Evolutionary conservation across 2,888 invertebrate genomes (phyloP), one percentile per base, ranked within the genome.

Genomic region (Autographa pulchrina): DNA sequence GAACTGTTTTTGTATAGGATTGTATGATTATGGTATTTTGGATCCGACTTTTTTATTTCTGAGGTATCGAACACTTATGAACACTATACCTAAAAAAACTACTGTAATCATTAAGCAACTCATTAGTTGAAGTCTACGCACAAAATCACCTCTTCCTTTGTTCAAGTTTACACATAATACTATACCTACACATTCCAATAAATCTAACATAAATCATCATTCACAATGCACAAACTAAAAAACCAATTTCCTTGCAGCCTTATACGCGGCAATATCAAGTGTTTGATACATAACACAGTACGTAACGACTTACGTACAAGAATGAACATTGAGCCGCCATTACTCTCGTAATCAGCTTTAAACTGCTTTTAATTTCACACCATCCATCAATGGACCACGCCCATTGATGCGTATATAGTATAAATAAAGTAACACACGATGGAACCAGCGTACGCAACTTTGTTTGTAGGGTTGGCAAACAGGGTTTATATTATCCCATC

Each of bases 281-380:
- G 61, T 70, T 77, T 80, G 76, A 76, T 75, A 48, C 58, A 66
- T 64, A 75, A 59, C 43, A 52, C 63, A 66, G 61, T 66, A 81
- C 62, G 78, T 81, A 78, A 77, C 62, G 58, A 58, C 72, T 81
- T 81, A 77, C 62, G 52, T 64, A 77, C 41, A 65, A 68, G 54
- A 68, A 7, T 9, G 58, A 62, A 64, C 35, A 59, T 61, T 43
- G 77, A 66, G 62, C 31, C 18, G 54, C 54, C 48, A 54, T n/a
- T 52, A 77, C 64, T 69, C 56, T 73, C 60, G 70, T 77, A 82
- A 83, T 77, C 70, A 70, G 71, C 64, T 70, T 72, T 85, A 74
- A 85, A 83, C 78, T 73, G 76, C 74, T 83, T 83, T 83, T 83
- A 83, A 85, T 85, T 82, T 78, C 71, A 72, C 83, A 75, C 78